Conservation (phyloP, 2,888 invertebrate species). For the Acrocyrtus sp. region DNA sequence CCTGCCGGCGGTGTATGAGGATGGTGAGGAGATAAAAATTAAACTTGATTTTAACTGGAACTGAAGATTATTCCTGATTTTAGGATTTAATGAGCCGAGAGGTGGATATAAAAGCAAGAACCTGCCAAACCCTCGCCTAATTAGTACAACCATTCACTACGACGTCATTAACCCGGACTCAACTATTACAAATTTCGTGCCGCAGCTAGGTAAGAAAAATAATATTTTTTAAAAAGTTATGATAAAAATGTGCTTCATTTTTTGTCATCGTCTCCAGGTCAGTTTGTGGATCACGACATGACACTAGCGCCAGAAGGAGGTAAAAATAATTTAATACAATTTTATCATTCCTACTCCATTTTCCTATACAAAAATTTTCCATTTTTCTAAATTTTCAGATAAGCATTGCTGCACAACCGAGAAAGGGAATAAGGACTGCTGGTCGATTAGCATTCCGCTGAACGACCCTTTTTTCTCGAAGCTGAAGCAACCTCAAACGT, state of each 20-base stretch:
- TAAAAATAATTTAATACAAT: background rate
- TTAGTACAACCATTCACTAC: constrained; percentile 35
- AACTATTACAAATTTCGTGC: constrained; percentile 37
- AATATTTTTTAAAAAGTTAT: background rate
- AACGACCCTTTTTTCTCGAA: constrained; percentile 59
- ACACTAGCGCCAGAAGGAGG: no score
- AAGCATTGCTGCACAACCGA: constrained; percentile 55
- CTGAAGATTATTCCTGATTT: no score
- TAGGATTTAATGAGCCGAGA: constrained; percentile 33
- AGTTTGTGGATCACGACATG: constrained; percentile 62
- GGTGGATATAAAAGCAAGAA: background rate
- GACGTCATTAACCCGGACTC: constrained; percentile 33
- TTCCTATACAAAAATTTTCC: background rate
- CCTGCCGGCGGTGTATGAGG: constrained; percentile 60
- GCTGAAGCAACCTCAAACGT: constrained; percentile 49
- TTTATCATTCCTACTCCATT: background rate
- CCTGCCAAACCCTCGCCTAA: constrained; percentile 41
- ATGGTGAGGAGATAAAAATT: constrained; percentile 58
- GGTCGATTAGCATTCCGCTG: constrained; percentile 53
- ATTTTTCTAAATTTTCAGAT: constrained; percentile 16
- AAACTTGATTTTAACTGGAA: no score
- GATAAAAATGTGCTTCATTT: background rate
- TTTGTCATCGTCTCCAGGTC: constrained; percentile 62
- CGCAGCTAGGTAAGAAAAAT: constrained; percentile 24
- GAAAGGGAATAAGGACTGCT: constrained; percentile 54